Evolutionary conservation across 2,888 invertebrate genomes (phyloP), one percentile per base, ranked within the genome.

Genomic region (Ecdyonurus torrentis): DNA sequence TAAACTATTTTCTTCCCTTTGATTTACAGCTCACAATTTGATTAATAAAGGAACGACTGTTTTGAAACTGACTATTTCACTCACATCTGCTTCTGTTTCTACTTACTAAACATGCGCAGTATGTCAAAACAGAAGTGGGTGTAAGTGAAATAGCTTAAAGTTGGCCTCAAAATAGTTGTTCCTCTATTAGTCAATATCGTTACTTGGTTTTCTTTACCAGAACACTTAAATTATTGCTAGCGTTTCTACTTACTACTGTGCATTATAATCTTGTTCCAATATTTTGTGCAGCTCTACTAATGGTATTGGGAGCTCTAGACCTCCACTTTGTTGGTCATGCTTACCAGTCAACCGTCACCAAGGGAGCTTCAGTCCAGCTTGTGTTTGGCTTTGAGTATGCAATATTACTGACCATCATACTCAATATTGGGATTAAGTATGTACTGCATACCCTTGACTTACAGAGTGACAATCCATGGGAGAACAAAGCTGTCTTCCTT

Each of bases 301-400:
- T 84, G 67, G 78, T 96, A 65, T 76, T 99, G 66, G 89, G 89
- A 22, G 79, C 85, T 19, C 78, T 92, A 62, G 98, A 99, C 75
- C 79, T 89, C 66, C 85, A 87, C 71, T 92, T 98, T 77, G 89
- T 99, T 3, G 85, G 87, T 71, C 91, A 94, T 75, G 98, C 94
- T 1, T 99, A 96, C 74, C 87, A 89, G 72, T 91, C 91, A 65
- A 97, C 97, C 2, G 78, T 95, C 25, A 81, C 86, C 1, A 92
- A 92, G 73, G 99, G 99, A 55, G 94, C 98, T 3, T 94, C 95
- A 0, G 97, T 97, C 1, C 99, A 99, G 76, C 80, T 99, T 65
- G 98, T 99, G 3, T 99, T 99, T 80, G 99, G 99, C 61, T 99
- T 99, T 78, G 98, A 99, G 79, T 99, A 99, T 78, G 97, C 97